Percentiles rank a stretch among this genome's conserved stretches.
Conservation (phyloP, 2,797 vertebrate genomes). For the Urophycis tenuis region DNA sequence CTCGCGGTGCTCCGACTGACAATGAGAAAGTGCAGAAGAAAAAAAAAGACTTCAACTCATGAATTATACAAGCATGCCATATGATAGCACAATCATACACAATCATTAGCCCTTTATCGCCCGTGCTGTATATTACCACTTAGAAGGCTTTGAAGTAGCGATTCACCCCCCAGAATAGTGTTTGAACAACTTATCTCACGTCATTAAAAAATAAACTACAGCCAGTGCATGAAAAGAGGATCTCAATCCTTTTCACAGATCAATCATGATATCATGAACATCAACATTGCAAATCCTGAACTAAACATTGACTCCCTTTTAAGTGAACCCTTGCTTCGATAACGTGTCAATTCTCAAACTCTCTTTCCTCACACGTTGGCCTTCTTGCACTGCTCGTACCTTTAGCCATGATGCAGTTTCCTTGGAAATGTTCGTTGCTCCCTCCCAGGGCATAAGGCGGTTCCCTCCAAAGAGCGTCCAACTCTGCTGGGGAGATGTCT, state of each 20-base stretch:
- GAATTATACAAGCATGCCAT: background rate
- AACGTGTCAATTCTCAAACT: too few relatives aligned
- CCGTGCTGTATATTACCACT: background rate
- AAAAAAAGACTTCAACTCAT: too few relatives aligned
- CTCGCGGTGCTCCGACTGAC: background rate
- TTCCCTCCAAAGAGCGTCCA: conserved; percentile 74
- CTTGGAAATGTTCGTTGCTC: conserved; percentile 65
- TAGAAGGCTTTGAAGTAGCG: too few relatives aligned
- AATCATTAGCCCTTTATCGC: background rate
- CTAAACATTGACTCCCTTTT: too few relatives aligned
- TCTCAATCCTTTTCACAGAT: background rate
- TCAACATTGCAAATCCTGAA: too few relatives aligned
- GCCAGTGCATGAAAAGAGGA: too few relatives aligned
- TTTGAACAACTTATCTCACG: too few relatives aligned
- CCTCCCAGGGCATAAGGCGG: conserved; percentile 66
- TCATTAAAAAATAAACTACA: too few relatives aligned
- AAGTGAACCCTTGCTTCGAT: too few relatives aligned
- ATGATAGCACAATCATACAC: background rate
- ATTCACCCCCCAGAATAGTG: too few relatives aligned
- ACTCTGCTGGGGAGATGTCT: conserved; percentile 74
- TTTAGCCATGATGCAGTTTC: conserved; percentile 73
- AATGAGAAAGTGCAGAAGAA: background rate
- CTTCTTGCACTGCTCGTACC: conserved; percentile 50
- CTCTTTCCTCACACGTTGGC: background rate
- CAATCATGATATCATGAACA: background rate